These are phyloP conservation scores for Brachylomia viminalis DNA, from an alignment of 2,888 invertebrate genomes.

Conservation along the genomic window DNA sequence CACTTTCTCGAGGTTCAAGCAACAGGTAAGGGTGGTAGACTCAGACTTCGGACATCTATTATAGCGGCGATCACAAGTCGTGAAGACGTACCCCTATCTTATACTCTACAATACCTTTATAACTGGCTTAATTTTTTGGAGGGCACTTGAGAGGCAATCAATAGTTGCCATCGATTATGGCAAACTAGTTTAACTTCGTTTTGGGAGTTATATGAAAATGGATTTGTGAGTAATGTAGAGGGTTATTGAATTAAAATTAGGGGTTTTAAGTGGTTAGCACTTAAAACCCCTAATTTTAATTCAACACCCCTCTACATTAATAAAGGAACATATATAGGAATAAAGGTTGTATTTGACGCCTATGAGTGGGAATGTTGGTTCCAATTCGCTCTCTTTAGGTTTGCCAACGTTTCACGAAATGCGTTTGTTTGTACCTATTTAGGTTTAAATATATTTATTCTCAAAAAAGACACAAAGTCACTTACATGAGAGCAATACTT, in stretches of 20 bases:
- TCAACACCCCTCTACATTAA: no score
- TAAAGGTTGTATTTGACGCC: not conserved
- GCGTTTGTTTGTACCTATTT: not conserved
- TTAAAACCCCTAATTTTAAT: no score
- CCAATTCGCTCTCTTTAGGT: not conserved
- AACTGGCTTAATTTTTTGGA: constrained; percentile 42
- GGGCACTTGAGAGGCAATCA: constrained; percentile 55
- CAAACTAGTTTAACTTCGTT: constrained; percentile 41
- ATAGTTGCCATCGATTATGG: constrained; percentile 54
- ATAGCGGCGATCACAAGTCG: constrained; percentile 56
- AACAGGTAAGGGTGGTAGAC: constrained; percentile 86
- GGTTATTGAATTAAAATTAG: constrained; percentile 29
- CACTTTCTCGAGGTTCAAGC: constrained; percentile 85
- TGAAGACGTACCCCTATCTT: constrained; percentile 66
- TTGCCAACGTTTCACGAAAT: not conserved
- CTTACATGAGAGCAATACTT: no score
- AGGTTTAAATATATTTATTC: no score
- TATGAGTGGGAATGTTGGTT: constrained; percentile 7
- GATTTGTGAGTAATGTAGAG: constrained; percentile 15
- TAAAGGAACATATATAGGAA: no score
- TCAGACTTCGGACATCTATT: constrained; percentile 51
- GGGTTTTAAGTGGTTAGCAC: constrained; percentile 15
- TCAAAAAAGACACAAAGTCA: no score
- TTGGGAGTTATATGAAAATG: constrained; percentile 22
- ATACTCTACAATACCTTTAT: constrained; percentile 34